phyloP scores from a whole-genome alignment of 1,140 invertebrate species.

The Lordiphosa mommai region DNA sequence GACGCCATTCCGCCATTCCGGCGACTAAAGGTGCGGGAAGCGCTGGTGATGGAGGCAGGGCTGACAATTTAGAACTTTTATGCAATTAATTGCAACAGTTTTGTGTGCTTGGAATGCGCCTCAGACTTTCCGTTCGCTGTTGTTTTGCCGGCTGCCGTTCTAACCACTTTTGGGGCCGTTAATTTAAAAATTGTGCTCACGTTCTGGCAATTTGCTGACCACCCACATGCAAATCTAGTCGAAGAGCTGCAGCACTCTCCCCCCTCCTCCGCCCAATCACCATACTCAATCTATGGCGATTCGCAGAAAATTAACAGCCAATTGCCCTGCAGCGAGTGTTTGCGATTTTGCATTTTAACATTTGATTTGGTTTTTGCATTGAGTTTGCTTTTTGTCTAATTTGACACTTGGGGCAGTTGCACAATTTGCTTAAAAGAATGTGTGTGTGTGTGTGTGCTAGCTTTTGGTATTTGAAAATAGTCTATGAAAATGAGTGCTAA shows the following conservation, averaged over 20 bases:
- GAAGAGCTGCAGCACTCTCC: background rate
- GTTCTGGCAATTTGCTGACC: conserved; percentile 75
- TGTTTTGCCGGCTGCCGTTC: conserved; percentile 43
- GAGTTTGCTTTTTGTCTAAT: conserved; percentile 64
- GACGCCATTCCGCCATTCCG: conserved; percentile 61
- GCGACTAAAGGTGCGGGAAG: background rate
- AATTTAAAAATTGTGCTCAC: conserved; percentile 78
- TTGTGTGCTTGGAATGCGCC: conserved; percentile 64
- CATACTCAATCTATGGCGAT: conserved; percentile 1
- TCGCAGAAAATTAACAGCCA: conserved; percentile 61
- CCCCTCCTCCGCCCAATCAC: background rate
- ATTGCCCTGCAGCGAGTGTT: conserved; percentile 35
- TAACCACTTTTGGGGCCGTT: conserved; percentile 64
- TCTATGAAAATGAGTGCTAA: conserved; percentile 43
- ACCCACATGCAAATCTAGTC: conserved; percentile 69
- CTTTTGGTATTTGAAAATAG: conserved; percentile 34
- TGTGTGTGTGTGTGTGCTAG: conserved; percentile 15
- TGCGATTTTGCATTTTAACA: conserved; percentile 41
- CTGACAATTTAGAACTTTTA: conserved; percentile 71
- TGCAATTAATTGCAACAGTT: conserved; percentile 76
- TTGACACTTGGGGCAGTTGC: conserved; percentile 71
- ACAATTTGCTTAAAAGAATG: conserved; percentile 37
- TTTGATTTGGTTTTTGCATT: conserved; percentile 54
- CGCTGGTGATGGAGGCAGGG: conserved; percentile 1
- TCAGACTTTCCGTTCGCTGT: conserved; percentile 4